Base-by-base conservation (phyloP, 2,888 invertebrate genomes). In the Alsophila aescularia region DNA sequence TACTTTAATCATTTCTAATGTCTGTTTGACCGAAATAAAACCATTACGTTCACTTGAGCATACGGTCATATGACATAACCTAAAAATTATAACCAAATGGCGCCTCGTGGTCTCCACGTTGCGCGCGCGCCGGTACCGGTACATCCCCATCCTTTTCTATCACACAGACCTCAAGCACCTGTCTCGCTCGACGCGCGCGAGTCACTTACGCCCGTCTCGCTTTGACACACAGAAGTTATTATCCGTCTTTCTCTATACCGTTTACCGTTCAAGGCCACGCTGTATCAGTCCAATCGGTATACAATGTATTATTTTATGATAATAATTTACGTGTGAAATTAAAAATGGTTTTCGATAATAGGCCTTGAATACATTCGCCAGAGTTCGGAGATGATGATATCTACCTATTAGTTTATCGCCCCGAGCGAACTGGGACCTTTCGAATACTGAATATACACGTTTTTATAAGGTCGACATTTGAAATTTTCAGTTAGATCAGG, bases 71-170 rank as follows among this genome's bases (percentile, higher is more conserved):
- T 69, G 69, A 72, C 62, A 80, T 86, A 87, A 87, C 86, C 85
- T 86, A 73, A 86, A 83, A 69, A 37, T 5, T 24, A n/a, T 8
- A 24, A 24, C 24, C 53, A 67, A 70, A 69, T 64, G 62, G 64
- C 49, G 64, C 72, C 76, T 66, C 85, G 84, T 83, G 83, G 79
- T 58, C 8, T 63, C 69, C 85, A 86, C 86, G 83, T 79, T 82
- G 80, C 74, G 70, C 66, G 6, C 13, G 69, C 74, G 75, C 84
- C 82, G 83, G 81, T 77, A 73, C 37, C 3, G 81, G n/a, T 78
- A 73, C 39, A 3, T 32, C 52, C 45, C 47, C 75, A 70, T 60
- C 74, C 31, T 18, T 77, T 2, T 50, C 42, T 34, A 27, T 14
- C 47, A 8, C 47, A 31, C 34, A 2, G 10, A 10, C 32, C 10